Base-by-base conservation (phyloP, 2,113 vertebrate species). In the Xenopus borealis region DNA sequence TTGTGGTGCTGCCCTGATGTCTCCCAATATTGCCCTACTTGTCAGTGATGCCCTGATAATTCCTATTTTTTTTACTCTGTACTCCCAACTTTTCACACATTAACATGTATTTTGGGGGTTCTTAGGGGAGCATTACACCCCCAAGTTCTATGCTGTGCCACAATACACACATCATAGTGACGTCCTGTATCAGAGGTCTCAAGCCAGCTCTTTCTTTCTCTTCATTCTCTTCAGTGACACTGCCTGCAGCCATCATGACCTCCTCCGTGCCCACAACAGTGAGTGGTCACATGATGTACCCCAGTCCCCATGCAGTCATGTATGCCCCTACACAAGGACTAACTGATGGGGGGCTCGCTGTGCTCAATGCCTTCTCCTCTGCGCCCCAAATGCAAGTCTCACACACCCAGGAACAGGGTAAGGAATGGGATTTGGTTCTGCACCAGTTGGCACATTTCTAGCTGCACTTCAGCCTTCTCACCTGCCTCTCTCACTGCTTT, bases 221-320 rank as follows among this genome's bases (percentile, higher is more conserved):
- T 7, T 73, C 90, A 81, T 11, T 64, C 71, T 72, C 19, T 7
- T 73, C 90, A 81, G 95, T 96, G 86, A 98, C 94, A 81, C 91
- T 98, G 88, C 97, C 96, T 0, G 95, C 96, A n/a, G 95, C 97
- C 85, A 98, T 98, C 85, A 97, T 98, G 93, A 98, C 96, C 16
- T 96, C 97, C 0, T 95, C 96, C 0, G 89, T 97, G 87, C 94
- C 96, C 78, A 95, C 95, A 71, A 95, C 97, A 0, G 92, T 98
- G 86, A 91, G 95, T 3, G 95, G 97, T 85, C 97, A 98, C 91
- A 98, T 98, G 96, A 97, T 99, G 96, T 99, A 99, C 87, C 92
- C 94, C 81, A 96, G 95, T 78, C 93, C 95, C 7, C 97, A 98
- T 10, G 91, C 97, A 0, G 93, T 99, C 82, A 99, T 99, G 97